Percentiles rank a stretch among this genome's conserved stretches.
These are phyloP conservation scores for Chrysolina haemoptera DNA, from an alignment of 2,888 invertebrate species.

Conservation along the genomic window DNA sequence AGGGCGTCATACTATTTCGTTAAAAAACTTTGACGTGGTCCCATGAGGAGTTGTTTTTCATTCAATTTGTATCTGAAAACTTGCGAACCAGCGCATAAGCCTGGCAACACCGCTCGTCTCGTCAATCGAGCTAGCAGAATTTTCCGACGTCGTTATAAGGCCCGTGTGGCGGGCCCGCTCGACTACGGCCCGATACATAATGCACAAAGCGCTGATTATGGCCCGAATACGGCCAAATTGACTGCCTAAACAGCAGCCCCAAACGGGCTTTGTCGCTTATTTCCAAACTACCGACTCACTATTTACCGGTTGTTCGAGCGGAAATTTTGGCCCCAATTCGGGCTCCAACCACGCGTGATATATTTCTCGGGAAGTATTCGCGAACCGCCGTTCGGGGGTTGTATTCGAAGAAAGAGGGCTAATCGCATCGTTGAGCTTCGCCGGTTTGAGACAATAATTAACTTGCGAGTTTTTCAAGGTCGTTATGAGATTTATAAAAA, in stretches of 20 bases:
- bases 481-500: not conserved
- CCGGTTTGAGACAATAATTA: slow-evolving; percentile 12
- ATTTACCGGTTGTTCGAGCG: slow-evolving; percentile 40
- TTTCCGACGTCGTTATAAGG: slow-evolving; percentile 26
- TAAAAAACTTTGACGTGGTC: too few relatives aligned
- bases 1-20: too few relatives aligned
- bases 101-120: slow-evolving; percentile 31
- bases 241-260: slow-evolving; percentile 56
- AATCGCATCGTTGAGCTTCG: slow-evolving; percentile 12
- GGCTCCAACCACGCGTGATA: slow-evolving; percentile 29
- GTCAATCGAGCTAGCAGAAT: slow-evolving; percentile 35
- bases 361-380: slow-evolving; percentile 21
- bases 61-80: not conserved
- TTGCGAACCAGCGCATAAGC: not conserved
- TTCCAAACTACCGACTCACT: slow-evolving; percentile 46
- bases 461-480: not conserved
- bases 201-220: slow-evolving; percentile 61
- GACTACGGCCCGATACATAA: slow-evolving; percentile 54
- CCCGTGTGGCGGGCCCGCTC: not conserved
- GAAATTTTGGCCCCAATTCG: slow-evolving; percentile 41
- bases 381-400: slow-evolving; percentile 4
- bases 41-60: too few relatives aligned
- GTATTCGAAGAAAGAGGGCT: slow-evolving; percentile 20
- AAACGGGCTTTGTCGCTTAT: slow-evolving; percentile 51
- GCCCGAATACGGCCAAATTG: slow-evolving; percentile 57